Conservation (phyloP, 2,888 invertebrate species). For the Leptinotarsa juncta region DNA sequence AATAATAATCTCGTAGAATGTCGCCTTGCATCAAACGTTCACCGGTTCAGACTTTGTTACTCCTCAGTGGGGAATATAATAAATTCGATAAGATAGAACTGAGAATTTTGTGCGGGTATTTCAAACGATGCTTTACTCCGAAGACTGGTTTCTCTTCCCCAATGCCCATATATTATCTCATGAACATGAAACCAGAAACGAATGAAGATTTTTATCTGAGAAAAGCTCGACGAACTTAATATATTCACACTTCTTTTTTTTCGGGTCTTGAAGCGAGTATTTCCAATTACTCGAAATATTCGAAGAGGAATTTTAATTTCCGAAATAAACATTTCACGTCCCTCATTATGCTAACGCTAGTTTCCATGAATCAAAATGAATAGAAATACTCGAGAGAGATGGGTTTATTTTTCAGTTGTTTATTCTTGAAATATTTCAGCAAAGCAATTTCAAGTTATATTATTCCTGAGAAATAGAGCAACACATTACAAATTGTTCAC, state of each 20-base stretch:
- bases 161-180: constrained; percentile 1
- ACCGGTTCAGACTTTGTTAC: neutral
- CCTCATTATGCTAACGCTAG: neutral
- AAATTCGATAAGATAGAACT: neutral
- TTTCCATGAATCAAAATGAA: neutral
- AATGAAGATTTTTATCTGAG: neutral
- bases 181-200: constrained; percentile 4
- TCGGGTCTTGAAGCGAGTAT: neutral
- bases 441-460: too few species aligned
- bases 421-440: too few species aligned
- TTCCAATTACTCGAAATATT: neutral
- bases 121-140: neutral
- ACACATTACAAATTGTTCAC: too few species aligned
- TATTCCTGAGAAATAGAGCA: too few species aligned
- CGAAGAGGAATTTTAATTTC: too few species aligned
- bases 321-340: too few species aligned
- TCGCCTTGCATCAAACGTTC: neutral
- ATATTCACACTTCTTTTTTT: neutral
- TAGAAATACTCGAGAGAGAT: too few species aligned
- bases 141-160: neutral
- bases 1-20: neutral
- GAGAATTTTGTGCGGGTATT: neutral
- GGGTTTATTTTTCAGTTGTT: too few species aligned
- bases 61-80: neutral
- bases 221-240: neutral